These are phyloP conservation scores for Peromyscus polionotus DNA, from an alignment of 2,113 vertebrate genomes.

Conservation along the genomic window DNA sequence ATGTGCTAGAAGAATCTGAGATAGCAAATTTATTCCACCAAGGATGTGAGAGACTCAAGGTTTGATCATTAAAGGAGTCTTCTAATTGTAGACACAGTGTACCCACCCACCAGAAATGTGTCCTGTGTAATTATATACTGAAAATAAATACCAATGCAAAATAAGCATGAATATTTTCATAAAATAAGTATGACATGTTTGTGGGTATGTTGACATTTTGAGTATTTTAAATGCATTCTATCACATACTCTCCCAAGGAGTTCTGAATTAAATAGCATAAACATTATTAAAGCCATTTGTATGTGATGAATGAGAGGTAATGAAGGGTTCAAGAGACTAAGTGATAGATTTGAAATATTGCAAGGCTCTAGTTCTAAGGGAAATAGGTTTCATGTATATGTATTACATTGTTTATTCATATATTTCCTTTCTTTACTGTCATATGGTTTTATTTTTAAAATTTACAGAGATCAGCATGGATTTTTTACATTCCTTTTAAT, in stretches of 20 bases:
- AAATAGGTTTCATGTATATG: background rate
- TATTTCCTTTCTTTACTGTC: background rate
- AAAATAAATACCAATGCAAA: background rate
- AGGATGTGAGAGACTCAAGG: background rate
- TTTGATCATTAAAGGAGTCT: background rate
- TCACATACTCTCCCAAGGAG: background rate
- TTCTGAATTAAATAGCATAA: constrained; percentile 6
- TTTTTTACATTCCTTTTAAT: constrained; percentile 24
- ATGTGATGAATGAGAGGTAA: constrained; percentile 14
- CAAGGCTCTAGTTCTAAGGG: background rate
- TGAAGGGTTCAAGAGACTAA: constrained; percentile 16
- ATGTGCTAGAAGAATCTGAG: background rate
- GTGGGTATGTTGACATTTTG: constrained; percentile 26
- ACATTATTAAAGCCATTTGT: background rate
- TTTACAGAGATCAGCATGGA: background rate
- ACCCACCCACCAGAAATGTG: background rate
- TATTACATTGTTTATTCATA: background rate
- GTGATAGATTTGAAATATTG: constrained; percentile 2
- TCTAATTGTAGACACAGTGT: background rate
- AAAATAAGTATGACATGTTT: background rate
- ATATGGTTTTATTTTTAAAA: constrained; percentile 22
- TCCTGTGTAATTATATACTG: background rate
- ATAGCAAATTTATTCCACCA: background rate
- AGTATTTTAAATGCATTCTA: background rate
- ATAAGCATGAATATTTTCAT: background rate